Percentiles rank a stretch among this genome's conserved stretches.
Conservation (phyloP, 2,113 vertebrate genomes). For the Felis catus region F.catus_Fca126_mat1.0 CM031412.1:157011001-157011500, state of each 20-base stretch:
- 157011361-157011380: background rate
- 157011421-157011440: background rate
- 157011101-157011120: conserved; percentile 44
- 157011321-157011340: background rate
- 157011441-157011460: background rate
- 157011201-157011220: background rate
- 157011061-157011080: background rate
- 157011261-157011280: background rate
- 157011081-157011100: background rate
- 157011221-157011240: conserved; percentile 1
- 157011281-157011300: background rate
- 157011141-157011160: background rate
- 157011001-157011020: conserved; percentile 8
- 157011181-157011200: conserved; percentile 13
- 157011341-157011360: background rate
- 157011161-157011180: background rate
- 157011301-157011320: background rate
- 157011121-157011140: background rate
- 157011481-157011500: background rate
- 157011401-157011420: background rate
- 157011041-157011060: background rate
- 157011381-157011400: no score
- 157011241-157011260: background rate
- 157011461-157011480: background rate
- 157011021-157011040: background rate